phyloP scores from a whole-genome alignment of 2,113 vertebrate species.

The Neomonachus schauinslandi region DNA sequence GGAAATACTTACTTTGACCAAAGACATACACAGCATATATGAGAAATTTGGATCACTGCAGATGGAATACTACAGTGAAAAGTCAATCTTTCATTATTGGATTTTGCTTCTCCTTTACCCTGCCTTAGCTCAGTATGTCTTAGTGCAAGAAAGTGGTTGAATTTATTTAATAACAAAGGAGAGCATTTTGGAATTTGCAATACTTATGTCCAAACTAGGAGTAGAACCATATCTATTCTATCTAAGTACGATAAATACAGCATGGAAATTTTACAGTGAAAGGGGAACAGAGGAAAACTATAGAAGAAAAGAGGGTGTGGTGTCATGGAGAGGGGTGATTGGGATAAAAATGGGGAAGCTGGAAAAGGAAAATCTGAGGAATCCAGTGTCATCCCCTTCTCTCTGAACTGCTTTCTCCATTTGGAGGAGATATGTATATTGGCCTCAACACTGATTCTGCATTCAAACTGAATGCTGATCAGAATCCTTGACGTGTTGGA shows the following conservation, averaged over 20 bases:
- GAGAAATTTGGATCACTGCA: not conserved
- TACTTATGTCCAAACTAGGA: not conserved
- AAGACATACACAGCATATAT: not conserved
- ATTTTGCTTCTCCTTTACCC: not conserved
- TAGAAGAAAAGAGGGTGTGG: not conserved
- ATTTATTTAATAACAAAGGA: not conserved
- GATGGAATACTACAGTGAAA: not conserved
- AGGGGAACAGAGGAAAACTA: not conserved
- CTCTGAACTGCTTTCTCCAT: not conserved
- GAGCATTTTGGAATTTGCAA: not conserved
- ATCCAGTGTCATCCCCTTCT: not conserved
- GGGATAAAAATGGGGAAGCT: not conserved
- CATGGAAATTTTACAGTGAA: not conserved
- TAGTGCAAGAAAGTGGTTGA: not conserved
- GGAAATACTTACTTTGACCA: not conserved
- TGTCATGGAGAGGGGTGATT: not conserved
- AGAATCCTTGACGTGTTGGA: not conserved
- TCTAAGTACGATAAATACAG: not conserved
- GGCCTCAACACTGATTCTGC: not conserved
- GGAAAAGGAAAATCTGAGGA: not conserved
- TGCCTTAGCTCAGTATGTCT: not conserved
- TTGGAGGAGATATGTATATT: not conserved
- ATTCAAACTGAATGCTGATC: not conserved
- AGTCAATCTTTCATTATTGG: not conserved
- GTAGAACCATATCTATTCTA: accelerated